phyloP scores from a whole-genome alignment of 2,888 invertebrate species.

The Synergus itoensis region DNA sequence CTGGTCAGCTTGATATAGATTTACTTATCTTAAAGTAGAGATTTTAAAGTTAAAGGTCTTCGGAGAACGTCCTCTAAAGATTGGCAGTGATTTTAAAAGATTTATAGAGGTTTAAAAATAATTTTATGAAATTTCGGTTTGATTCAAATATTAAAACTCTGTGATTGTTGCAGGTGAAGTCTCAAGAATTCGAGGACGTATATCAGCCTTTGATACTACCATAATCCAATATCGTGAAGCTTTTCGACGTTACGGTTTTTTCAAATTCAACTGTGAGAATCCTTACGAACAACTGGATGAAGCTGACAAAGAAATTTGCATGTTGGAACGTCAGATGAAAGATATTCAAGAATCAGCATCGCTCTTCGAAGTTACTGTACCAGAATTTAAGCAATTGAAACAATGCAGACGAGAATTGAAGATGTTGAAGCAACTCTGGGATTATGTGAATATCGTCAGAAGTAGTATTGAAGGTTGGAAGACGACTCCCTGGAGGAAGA shows the following conservation, averaged over 20 bases:
- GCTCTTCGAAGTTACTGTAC: conserved; percentile 95
- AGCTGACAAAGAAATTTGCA: conserved; percentile 87
- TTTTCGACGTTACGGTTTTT: conserved; percentile 89
- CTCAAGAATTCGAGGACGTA: conserved; percentile 91
- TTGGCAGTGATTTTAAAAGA: no score
- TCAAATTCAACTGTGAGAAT: conserved; percentile 86
- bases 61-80: no score
- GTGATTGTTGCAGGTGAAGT: conserved; percentile 84
- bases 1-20: conserved; percentile 77
- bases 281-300: conserved; percentile 89
- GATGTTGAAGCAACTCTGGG: conserved; percentile 97
- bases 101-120: no score
- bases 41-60: no score
- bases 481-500: conserved; percentile 97
- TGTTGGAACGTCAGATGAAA: conserved; percentile 91
- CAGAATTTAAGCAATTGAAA: conserved; percentile 95
- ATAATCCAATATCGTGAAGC: conserved; percentile 92
- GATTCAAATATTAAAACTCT: conserved; percentile 6
- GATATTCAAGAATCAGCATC: conserved; percentile 93
- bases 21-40: neutral
- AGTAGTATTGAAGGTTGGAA: conserved; percentile 98
- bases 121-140: no score
- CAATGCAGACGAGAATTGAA: conserved; percentile 94
- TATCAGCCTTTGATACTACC: conserved; percentile 90
- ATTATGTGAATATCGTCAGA: conserved; percentile 93